These are phyloP conservation scores for Perizoma flavofasciatum DNA, from an alignment of 2,888 invertebrate genomes.

Conservation along the genomic window DNA sequence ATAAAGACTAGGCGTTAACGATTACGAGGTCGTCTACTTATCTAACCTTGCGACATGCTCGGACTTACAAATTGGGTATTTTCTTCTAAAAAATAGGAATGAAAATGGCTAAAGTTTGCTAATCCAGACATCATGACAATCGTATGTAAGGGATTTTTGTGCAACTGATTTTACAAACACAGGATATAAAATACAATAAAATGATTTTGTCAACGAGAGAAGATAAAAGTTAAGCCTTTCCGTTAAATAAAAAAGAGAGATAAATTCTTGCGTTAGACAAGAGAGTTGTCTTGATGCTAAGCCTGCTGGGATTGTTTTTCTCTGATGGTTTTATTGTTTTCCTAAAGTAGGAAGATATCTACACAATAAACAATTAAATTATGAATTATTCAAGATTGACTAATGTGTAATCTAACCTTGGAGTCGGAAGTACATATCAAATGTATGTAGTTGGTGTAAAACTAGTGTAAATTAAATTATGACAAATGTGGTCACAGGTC, in stretches of 20 bases:
- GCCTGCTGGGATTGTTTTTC: neutral
- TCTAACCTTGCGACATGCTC: constrained; percentile 33
- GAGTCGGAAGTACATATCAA: constrained; percentile 2
- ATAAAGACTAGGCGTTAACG: constrained; percentile 27
- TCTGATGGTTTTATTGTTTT: constrained; percentile 7
- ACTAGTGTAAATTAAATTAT: constrained; percentile 8
- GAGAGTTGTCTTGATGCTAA: too few species aligned
- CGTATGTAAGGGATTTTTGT: too few species aligned
- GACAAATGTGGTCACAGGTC: constrained; percentile 3
- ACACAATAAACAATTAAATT: neutral
- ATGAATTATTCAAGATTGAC: neutral
- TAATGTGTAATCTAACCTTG: neutral
- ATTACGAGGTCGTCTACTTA: constrained; percentile 36
- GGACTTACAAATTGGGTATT: constrained; percentile 3
- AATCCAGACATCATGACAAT: too few species aligned
- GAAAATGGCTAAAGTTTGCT: too few species aligned
- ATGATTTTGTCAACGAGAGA: too few species aligned
- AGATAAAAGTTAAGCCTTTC: too few species aligned
- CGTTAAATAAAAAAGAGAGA: too few species aligned
- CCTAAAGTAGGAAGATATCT: too few species aligned
- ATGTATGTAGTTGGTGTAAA: neutral
- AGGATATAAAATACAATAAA: too few species aligned
- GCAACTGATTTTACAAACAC: too few species aligned
- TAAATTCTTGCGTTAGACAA: too few species aligned
- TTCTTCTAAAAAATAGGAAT: neutral